Evolutionary conservation across 2,797 vertebrate species (phyloP).

Genomic region (Hippocampus kuda): DNA sequence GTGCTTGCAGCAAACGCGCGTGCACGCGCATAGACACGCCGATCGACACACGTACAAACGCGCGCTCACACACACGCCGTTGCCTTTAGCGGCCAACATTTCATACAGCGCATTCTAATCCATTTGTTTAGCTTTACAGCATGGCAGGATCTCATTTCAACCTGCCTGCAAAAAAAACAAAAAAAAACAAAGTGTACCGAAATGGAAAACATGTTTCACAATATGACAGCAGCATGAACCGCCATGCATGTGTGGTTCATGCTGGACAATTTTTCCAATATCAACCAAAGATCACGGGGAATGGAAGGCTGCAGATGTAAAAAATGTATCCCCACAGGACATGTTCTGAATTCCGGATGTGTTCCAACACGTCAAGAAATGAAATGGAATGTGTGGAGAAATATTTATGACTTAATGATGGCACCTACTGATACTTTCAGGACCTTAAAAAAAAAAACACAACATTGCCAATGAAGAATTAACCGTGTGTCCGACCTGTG

Average conservation of each 20-base stretch:
- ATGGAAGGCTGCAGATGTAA: not conserved
- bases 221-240: constrained; percentile 20
- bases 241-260: not conserved
- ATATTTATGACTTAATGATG: not conserved
- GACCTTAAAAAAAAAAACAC: not conserved
- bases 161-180: constrained; percentile 12
- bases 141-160: constrained; percentile 47
- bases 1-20: constrained; percentile 50
- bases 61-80: constrained; percentile 25
- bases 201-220: constrained; percentile 48
- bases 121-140: constrained; percentile 58
- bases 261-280: not conserved
- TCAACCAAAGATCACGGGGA: not conserved
- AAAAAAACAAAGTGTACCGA: constrained; percentile 27
- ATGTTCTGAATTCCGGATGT: not conserved
- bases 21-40: constrained; percentile 19
- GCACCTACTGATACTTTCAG: not conserved
- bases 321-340: not conserved
- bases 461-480: not conserved
- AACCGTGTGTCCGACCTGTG: not conserved
- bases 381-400: not conserved
- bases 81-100: constrained; percentile 52
- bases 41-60: constrained; percentile 9
- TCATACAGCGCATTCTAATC: constrained; percentile 54
- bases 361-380: not conserved